phyloP scores from a whole-genome alignment of 2,797 vertebrate genomes.

The Steatocranus sp. region DNA sequence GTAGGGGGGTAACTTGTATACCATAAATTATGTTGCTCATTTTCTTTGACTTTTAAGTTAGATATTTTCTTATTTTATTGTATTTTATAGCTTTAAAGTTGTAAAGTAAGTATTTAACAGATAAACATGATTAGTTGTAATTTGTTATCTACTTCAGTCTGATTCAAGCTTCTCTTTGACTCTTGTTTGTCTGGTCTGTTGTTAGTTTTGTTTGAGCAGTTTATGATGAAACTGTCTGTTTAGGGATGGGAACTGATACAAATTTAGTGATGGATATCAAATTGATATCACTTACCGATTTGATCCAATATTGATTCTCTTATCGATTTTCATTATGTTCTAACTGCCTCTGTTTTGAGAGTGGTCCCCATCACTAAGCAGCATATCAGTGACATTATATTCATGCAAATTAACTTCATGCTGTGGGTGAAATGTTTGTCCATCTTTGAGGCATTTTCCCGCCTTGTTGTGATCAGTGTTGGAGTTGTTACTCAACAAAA shows the following conservation, averaged over 20 bases:
- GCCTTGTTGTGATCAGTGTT: neutral
- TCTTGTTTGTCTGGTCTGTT: neutral
- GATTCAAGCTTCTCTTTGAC: neutral
- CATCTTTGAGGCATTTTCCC: neutral
- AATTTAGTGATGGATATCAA: neutral
- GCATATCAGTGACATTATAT: neutral
- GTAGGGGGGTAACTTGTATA: neutral
- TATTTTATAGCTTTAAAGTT: neutral
- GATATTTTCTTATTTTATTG: neutral
- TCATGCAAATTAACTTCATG: neutral
- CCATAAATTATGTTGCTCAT: neutral
- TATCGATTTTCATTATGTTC: neutral
- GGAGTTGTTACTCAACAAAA: neutral
- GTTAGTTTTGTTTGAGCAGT: neutral
- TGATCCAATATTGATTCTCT: neutral
- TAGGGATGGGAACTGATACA: neutral
- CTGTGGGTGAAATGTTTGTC: neutral
- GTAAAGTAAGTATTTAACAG: neutral
- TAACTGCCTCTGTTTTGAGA: neutral
- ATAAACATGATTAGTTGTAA: neutral
- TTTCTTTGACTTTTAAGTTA: neutral
- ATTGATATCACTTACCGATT: neutral
- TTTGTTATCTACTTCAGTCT: neutral
- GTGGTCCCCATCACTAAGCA: neutral
- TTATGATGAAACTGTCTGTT: neutral